Evolutionary conservation across 2,113 vertebrate genomes (phyloP), one percentile per base, ranked within the genome.

Genomic region (Proterorhinus semilunaris): DNA sequence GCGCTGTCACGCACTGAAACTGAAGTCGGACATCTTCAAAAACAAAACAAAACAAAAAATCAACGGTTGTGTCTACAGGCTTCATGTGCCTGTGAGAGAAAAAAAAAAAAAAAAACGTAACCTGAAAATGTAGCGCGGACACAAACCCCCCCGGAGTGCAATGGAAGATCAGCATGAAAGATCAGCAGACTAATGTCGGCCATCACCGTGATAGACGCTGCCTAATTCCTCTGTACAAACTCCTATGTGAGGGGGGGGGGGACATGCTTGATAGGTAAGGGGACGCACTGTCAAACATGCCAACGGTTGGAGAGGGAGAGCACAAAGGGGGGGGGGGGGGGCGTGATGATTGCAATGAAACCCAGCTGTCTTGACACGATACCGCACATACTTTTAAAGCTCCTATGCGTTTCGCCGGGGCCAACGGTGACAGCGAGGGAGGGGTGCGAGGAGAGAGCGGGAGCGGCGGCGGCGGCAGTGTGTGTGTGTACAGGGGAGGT

Each of bases 21-120:
- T 86, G 83, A 76, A 82, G 83, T 89, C 71, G 74, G 81, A 83
- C 87, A 81, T 81, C 83, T 88, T 87, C 72, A 77, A 43, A 72
- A 79, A 80, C 74, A 83, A 78, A 78, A 71, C 43, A 51, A 66
- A 58, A 78, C 76, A 85, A 69, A 64, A 48, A 62, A 21, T 70
- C 17, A 68, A 45, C 85, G 69, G 66, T 46, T 82, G 68, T 85
- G 21, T 78, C 79, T 72, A 42, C 59, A 81, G 79, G 71, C 65
- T 61, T 83, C 75, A 36, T 36, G 27, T 3, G 88, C 82, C 83
- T 84, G 77, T 72, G 84, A 76, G 82, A 71, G 68, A 77, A 83
- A 82, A 81, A 76, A 80, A 71, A 66, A 77, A 82, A 82, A 81
- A 78, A 49, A 68, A 68, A 84, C 69, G 15, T 8, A 72, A 54